A percentile compares a stretch with the other conserved stretches of the same genome.
Conservation (phyloP, 2,797 vertebrate species). For the Lates japonicus region DNA sequence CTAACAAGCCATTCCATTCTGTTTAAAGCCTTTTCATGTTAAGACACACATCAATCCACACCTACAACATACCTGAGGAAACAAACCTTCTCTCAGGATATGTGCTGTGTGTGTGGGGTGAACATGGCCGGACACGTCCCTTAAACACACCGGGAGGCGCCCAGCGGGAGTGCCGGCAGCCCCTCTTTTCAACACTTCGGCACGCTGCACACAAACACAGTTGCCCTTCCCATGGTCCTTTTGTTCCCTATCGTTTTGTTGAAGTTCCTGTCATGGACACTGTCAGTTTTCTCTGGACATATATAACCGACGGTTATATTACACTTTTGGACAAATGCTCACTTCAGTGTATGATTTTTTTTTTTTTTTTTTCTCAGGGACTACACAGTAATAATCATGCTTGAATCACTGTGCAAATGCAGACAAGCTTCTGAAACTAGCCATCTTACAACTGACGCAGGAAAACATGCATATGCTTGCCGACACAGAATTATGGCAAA, state of each 20-base stretch:
- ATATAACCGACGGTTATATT: constrained; percentile 51
- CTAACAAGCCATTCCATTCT: constrained; percentile 85
- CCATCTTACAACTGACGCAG: constrained; percentile 39
- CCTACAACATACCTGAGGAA: constrained; percentile 91
- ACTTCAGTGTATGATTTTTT: constrained; percentile 19
- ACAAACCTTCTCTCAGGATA: constrained; percentile 86
- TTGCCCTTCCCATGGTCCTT: constrained; percentile 86
- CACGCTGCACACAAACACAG: constrained; percentile 83
- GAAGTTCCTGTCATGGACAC: constrained; percentile 79
- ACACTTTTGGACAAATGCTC: constrained; percentile 30
- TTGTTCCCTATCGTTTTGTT: constrained; percentile 77
- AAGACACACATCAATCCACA: constrained; percentile 90
- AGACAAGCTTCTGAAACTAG: constrained; percentile 36
- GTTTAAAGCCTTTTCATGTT: constrained; percentile 88
- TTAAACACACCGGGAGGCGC: constrained; percentile 85
- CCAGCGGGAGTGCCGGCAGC: constrained; percentile 85
- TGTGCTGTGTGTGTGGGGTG: constrained; percentile 78
- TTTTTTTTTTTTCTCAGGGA: background rate
- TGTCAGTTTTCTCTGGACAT: constrained; percentile 70
- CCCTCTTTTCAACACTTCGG: constrained; percentile 87
- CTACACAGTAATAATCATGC: background rate
- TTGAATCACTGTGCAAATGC: constrained; percentile 29
- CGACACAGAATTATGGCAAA: constrained; percentile 61
- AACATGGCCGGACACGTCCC: constrained; percentile 90
- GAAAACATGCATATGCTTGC: constrained; percentile 73